These are phyloP conservation scores for Protobothrops mucrosquamatus DNA, from an alignment of 2,113 vertebrate species.

Conservation along the genomic window DNA sequence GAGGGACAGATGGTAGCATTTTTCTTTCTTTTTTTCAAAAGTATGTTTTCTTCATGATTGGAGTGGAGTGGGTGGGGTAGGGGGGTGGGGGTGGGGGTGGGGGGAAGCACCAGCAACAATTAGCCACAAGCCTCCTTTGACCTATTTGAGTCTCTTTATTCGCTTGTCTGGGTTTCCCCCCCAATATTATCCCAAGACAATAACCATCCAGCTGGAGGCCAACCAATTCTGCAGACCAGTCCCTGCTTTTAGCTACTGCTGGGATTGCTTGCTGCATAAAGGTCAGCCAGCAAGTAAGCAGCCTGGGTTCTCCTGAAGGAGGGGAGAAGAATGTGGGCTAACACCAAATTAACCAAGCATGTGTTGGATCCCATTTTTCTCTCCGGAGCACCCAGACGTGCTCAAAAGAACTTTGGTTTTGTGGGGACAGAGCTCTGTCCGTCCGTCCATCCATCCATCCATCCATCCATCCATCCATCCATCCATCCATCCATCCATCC, in stretches of 20 bases:
- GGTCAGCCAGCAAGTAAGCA: background rate
- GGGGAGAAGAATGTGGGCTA: background rate
- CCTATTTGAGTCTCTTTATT: background rate
- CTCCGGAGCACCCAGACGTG: background rate
- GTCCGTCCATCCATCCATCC: too few relatives aligned
- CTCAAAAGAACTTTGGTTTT: background rate
- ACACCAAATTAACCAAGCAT: background rate
- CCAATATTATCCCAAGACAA: background rate
- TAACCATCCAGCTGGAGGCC: background rate
- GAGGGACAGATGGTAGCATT: background rate
- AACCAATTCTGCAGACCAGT: background rate
- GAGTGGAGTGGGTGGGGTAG: too few relatives aligned
- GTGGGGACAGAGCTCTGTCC: too few relatives aligned
- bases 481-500: too few relatives aligned
- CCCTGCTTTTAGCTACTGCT: background rate
- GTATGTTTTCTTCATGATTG: background rate
- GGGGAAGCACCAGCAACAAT: background rate
- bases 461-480: too few relatives aligned
- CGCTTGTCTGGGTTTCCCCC: slow-evolving; percentile 4
- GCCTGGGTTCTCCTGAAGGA: background rate
- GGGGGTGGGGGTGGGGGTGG: too few relatives aligned
- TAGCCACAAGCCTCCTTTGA: background rate
- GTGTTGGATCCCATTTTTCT: background rate
- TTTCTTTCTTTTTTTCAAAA: background rate
- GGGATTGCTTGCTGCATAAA: background rate